Evolutionary conservation across 2,113 vertebrate genomes (phyloP), one percentile per base, ranked within the genome.

Genomic region (Amia ocellicauda): DNA sequence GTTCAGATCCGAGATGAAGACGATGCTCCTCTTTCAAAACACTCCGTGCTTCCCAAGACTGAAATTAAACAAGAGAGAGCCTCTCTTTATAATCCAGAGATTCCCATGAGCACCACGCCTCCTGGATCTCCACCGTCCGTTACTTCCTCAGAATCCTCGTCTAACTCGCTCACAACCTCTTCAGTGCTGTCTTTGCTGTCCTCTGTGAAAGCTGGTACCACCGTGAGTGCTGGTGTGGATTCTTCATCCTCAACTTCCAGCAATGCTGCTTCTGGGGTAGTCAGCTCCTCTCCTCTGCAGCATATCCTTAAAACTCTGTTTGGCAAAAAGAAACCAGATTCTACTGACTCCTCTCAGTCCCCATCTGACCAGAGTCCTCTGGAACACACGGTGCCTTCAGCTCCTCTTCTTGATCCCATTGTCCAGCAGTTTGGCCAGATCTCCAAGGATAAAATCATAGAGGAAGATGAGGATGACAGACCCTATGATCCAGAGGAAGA

Each of bases 401-500:
- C 70, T 29, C 88, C 91, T 11, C 47, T 97, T 36, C 61, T 93
- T 1, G 95, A 98, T 70, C 94, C 94, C 28, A 97, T 98, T 3
- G 93, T 97, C 22, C 93, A 96, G 51, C 94, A 93, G 71, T 97
- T 92, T 3, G 94, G 92, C n/a, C 92, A 94, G 74, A 86, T 91
- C 78, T 89, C 89, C 0, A 94, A 92, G 74, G 86, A 92, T 20
- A 92, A 76, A 69, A 74, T 84, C 9, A 75, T 91, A 65, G 83
- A 91, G 31, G 85, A 92, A n/a, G 90, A 91, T 63, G 92, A 86
- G 29, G 80, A 94, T 36, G 94, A 98, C 67, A 85, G 95, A 47
- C 95, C 96, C 0, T 98, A 98, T 7, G 95, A 99, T 75, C 96
- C 97, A 2, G 95, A 98, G 64, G 95, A 98, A 28, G 96, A 98